Conservation (phyloP, 2,797 vertebrate species). For the Vireo griseus region DNA sequence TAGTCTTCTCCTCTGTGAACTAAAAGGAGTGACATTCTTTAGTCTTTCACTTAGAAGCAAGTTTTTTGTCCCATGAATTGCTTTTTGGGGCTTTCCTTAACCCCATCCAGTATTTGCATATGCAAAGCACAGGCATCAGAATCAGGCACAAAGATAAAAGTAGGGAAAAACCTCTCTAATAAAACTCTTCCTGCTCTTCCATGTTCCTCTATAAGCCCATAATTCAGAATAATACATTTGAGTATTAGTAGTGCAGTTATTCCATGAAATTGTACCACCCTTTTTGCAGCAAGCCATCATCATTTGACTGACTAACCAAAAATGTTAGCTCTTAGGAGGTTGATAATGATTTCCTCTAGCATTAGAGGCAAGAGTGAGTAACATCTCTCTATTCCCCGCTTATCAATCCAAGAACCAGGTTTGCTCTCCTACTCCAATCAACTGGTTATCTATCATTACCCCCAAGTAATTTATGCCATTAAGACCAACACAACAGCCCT, state of each 20-base stretch:
- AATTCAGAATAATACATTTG: neutral
- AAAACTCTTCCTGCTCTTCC: neutral
- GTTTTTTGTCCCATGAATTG: neutral
- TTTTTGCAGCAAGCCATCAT: conserved; percentile 24
- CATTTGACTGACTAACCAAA: conserved; percentile 10
- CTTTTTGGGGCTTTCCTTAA: neutral
- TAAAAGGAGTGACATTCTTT: neutral
- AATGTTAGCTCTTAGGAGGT: neutral
- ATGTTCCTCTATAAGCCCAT: neutral
- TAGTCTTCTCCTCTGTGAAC: neutral
- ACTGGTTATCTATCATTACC: neutral
- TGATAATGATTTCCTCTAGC: neutral
- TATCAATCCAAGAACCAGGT: neutral
- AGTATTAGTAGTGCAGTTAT: neutral
- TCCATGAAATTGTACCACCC: neutral
- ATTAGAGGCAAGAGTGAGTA: neutral
- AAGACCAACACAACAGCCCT: neutral
- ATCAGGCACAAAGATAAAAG: neutral
- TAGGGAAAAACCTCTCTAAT: neutral
- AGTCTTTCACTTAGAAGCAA: neutral
- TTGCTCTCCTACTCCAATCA: neutral
- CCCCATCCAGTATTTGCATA: neutral
- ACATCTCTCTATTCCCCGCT: neutral
- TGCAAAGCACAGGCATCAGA: neutral
- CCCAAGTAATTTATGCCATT: conserved; percentile 7